Evolutionary conservation across 2,113 vertebrate species (phyloP).

Genomic region (Theropithecus gelada): DNA sequence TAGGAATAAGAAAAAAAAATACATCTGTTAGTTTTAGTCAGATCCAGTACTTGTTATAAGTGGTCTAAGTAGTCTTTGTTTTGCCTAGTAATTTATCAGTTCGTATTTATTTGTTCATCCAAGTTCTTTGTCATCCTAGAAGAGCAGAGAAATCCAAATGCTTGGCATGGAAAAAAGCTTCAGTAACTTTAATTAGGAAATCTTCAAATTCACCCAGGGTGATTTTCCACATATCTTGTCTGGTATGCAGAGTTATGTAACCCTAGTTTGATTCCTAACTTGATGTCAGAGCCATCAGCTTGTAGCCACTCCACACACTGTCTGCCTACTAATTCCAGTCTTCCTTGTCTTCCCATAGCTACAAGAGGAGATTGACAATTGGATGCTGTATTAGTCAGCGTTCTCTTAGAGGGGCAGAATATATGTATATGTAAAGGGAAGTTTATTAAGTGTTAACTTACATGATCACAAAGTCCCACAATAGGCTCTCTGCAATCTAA

Average conservation of each 20-base stretch:
- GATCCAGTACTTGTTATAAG: neutral
- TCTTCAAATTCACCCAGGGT: neutral
- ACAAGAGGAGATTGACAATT: neutral
- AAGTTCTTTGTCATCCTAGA: neutral
- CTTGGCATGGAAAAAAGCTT: neutral
- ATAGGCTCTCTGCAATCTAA: no score
- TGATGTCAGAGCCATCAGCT: neutral
- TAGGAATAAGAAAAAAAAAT: neutral
- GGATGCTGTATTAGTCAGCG: no score
- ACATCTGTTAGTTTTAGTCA: neutral
- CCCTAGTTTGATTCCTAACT: neutral
- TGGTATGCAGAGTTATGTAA: neutral
- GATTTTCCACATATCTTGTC: neutral
- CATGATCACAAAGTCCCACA: no score
- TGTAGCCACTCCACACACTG: neutral
- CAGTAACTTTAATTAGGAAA: slow-evolving; percentile 26
- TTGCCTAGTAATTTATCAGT: neutral
- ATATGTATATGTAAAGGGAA: no score
- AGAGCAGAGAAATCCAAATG: neutral
- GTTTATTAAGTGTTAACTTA: no score
- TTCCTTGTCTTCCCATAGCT: neutral
- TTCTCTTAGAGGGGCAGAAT: no score
- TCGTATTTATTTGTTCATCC: neutral
- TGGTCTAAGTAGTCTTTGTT: neutral
- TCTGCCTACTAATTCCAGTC: no score